A percentile compares a stretch with the other conserved stretches of the same genome.
These are phyloP conservation scores for Lacerta agilis DNA, from an alignment of 2,797 vertebrate species.

Conservation along the genomic window DNA sequence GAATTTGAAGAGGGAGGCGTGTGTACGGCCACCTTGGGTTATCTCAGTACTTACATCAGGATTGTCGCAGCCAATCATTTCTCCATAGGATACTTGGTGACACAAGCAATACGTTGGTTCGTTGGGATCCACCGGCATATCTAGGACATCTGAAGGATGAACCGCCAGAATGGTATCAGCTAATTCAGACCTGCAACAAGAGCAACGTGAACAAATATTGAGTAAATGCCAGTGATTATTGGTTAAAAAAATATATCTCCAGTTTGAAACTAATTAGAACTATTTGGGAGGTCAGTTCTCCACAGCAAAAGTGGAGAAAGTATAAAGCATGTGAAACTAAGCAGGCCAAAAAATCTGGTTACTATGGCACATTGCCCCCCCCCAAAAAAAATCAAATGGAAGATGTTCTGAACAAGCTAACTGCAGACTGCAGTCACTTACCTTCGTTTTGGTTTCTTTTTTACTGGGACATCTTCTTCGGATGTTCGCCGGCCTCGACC, in stretches of 20 bases:
- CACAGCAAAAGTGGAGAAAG: background rate
- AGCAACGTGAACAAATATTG: background rate
- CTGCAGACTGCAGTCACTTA: slow-evolving; percentile 50
- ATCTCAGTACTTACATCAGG: slow-evolving; percentile 84
- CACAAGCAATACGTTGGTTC: slow-evolving; percentile 96
- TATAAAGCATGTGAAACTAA: background rate
- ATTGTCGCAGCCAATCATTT: slow-evolving; percentile 99
- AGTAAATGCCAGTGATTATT: background rate
- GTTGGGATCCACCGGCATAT: slow-evolving; percentile 97
- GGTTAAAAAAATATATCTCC: background rate
- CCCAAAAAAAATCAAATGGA: background rate
- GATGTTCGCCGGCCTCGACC: slow-evolving; percentile 88
- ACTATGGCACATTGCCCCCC: background rate
- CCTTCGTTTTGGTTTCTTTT: slow-evolving; percentile 95
- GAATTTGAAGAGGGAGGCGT: background rate
- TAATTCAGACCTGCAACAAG: slow-evolving; percentile 83
- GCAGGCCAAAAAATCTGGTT: background rate
- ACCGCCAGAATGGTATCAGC: slow-evolving; percentile 89
- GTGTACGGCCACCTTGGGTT: background rate
- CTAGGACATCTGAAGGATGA: slow-evolving; percentile 93
- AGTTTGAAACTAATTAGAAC: slow-evolving; percentile 9
- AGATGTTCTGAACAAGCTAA: background rate
- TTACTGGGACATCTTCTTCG: slow-evolving; percentile 93
- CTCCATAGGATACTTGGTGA: slow-evolving; percentile 96
- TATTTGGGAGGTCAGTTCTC: background rate